Evolutionary conservation across 2,113 vertebrate genomes (phyloP), one percentile per base, ranked within the genome.

Genomic region (Lasiurus borealis): DNA sequence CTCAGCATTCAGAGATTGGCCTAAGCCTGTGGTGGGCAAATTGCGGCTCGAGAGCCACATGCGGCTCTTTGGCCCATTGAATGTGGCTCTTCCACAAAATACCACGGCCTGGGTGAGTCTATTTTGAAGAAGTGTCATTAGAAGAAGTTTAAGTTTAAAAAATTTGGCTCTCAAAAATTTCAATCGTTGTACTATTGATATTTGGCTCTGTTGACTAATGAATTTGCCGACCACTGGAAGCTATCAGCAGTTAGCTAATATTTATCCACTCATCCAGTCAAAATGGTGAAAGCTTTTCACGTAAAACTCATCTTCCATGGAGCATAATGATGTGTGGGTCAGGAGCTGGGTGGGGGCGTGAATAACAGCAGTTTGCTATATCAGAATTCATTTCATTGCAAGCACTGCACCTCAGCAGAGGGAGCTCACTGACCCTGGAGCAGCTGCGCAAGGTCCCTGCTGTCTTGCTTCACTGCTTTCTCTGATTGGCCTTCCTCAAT

Each of bases 381-480:
- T 73, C 83, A 91, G 68, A 27, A 96, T 69, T 94, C 72, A 73
- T 90, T 81, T 36, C 66, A 54, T 87, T 66, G 54, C 84, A 94
- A 96, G 80, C 36, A 89, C 25, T 68, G 29, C 52, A 40, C 66
- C 66, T 82, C 27, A 48, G 82, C n/a, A 85, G 73, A 50, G 34
- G 95, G 85, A 97, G 52, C 12, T 44, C 36, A 75, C 0, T 44
- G 78, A 94, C 19, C 85, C 29, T 34, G 71, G 27, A 66, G 90
- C 69, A 54, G 62, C 96, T 8, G 68, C 46, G 15, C 68, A 78
- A 83, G 92, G 80, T 62, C 36, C 78, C 80, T 34, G 76, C 69
- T 25, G 94, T 85, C 72, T 92, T 92, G 96, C 96, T 97, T 95
- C 95, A 48, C 16, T 75, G 59, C 91, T 75, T 95, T 87, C 95